Base-by-base conservation (phyloP, 2,888 invertebrate species). In the Labia minor region DNA sequence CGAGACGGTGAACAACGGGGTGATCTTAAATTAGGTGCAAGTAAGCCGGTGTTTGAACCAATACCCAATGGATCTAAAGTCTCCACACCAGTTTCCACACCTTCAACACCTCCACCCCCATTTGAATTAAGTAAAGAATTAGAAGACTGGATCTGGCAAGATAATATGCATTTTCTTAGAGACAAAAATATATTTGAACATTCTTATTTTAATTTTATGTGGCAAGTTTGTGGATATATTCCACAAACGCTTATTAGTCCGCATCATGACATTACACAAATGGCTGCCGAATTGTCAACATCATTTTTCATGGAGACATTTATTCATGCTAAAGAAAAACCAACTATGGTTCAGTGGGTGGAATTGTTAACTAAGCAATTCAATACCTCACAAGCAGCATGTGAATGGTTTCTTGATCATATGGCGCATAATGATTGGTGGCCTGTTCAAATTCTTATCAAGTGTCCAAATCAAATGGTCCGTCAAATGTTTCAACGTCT, bases 311-410 rank as follows among this genome's bases (percentile, higher is more conserved):
- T 96, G 71, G 96, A 96, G 80, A 95, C 95, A 0, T 92, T 95
- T 74, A 95, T 96, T 75, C 96, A 96, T 77, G 94, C 96, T 63
- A 95, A 95, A 78, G 96, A 96, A 78, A 96, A 95, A 87, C 95
- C 95, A 3, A 95, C 95, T 0, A 94, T 95, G 92, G 90, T 95
- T 62, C 92, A 95, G 71, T 96, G 95, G 95, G 95, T 95, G 68
- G 95, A 96, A 77, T 78, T 95, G 69, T 83, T 95, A 26, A 95
- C 95, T 8, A 96, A 96, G 75, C 95, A 95, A 78, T 95, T 95
- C 77, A 94, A 93, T 78, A 87, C 91, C 61, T 94, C 93, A 63
- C 88, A 90, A 71, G 89, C 90, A 66, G 92, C 92, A 1, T 91
- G 92, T 66, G 87, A 94, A 76, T 94, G 95, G 90, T 93, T 95